These are phyloP conservation scores for Nycticryphes semicollaris DNA, from an alignment of 2,113 vertebrate genomes.

Conservation along the genomic window DNA sequence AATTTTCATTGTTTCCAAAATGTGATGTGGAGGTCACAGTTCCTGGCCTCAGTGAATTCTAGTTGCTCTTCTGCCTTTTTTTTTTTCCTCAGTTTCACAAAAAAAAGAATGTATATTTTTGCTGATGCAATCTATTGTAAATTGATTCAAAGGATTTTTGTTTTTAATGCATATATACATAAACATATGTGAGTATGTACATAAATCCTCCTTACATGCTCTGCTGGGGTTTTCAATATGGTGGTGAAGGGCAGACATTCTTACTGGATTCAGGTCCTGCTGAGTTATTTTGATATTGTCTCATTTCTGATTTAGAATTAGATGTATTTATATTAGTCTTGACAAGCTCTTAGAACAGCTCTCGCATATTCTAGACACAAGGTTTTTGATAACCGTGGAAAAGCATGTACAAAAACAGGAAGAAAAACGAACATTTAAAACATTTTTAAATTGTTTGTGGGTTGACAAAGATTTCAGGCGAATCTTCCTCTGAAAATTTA, in stretches of 20 bases:
- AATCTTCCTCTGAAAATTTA: not conserved
- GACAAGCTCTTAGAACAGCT: not conserved
- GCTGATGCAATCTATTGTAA: not conserved
- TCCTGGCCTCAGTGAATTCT: not conserved
- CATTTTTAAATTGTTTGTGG: not conserved
- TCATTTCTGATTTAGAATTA: not conserved
- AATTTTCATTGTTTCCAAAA: not conserved
- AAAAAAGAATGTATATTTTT: not conserved
- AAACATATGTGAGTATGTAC: not conserved
- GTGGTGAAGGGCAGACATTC: not conserved
- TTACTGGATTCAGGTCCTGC: not conserved
- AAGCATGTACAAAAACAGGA: not conserved
- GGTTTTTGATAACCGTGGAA: not conserved
- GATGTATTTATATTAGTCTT: rapidly evolving
- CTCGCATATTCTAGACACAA: not conserved
- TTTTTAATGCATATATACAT: not conserved
- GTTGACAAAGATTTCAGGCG: not conserved
- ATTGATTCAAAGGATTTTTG: not conserved
- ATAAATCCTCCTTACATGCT: not conserved
- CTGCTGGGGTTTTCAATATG: not conserved
- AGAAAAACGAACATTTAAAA: not conserved
- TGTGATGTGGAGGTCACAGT: not conserved
- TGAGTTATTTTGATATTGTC: not conserved
- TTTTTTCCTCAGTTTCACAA: not conserved
- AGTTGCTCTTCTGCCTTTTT: not conserved